Conservation (phyloP, 2,113 vertebrate species). For the Scolopax mira region DNA sequence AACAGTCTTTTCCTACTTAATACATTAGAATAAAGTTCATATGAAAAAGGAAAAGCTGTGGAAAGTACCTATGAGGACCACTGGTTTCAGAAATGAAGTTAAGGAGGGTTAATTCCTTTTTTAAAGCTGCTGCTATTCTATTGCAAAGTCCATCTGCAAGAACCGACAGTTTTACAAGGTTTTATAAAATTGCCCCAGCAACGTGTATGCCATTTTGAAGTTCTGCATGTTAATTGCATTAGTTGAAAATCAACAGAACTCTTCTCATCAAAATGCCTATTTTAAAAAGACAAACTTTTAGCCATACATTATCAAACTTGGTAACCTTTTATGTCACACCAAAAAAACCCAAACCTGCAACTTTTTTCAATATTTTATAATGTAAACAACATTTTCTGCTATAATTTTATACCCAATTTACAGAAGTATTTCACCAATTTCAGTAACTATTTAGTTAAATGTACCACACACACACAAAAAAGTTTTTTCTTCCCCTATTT, state of each 20-base stretch:
- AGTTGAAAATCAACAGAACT: neutral
- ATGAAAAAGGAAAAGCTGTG: neutral
- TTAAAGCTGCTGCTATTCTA: neutral
- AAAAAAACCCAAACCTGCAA: neutral
- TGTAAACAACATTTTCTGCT: neutral
- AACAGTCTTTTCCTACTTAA: neutral
- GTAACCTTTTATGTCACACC: neutral
- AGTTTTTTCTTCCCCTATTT: neutral
- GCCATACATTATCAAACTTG: neutral
- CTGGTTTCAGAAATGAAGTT: neutral
- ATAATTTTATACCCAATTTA: neutral
- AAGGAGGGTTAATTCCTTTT: neutral
- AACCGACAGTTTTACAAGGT: neutral
- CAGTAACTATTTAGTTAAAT: conserved; percentile 6
- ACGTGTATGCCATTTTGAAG: neutral
- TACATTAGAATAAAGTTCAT: neutral
- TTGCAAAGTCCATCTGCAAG: neutral
- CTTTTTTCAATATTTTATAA: neutral
- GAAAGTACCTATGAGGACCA: neutral
- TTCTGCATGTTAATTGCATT: neutral
- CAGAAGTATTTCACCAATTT: neutral
- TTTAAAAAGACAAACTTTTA: neutral
- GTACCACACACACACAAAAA: neutral
- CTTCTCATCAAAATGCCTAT: neutral
- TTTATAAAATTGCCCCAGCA: neutral